Evolutionary conservation across 2,797 vertebrate genomes (phyloP).

Genomic region (Eulemur coronatus): DNA sequence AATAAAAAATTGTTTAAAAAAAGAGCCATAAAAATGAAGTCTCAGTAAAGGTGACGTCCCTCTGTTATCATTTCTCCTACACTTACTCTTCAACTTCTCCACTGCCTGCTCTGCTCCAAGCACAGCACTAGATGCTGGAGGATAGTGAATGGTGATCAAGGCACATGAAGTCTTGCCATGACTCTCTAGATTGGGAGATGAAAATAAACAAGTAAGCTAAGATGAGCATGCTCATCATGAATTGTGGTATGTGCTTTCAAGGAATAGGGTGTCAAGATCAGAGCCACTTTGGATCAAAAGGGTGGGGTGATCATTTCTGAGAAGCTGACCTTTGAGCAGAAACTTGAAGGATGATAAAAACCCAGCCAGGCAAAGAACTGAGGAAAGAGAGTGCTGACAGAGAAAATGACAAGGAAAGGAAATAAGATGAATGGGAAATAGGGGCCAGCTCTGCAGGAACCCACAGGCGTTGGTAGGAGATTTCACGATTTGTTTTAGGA

Average conservation of each 20-base stretch:
- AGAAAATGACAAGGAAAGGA: neutral
- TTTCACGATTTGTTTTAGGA: neutral
- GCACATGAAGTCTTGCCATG: neutral
- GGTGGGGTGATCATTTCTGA: neutral
- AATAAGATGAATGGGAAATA: accelerated
- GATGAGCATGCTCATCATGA: neutral
- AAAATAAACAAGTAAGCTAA: neutral
- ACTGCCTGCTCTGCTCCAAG: neutral
- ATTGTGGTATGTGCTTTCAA: neutral
- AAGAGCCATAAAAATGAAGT: neutral
- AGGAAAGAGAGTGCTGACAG: neutral
- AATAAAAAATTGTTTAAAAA: neutral
- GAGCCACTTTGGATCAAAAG: neutral
- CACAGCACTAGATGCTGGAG: too few relatives aligned
- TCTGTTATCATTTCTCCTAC: neutral
- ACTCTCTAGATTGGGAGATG: neutral
- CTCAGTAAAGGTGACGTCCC: neutral
- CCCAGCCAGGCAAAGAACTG: neutral
- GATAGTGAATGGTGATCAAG: neutral
- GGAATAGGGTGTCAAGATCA: neutral
- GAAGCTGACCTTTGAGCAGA: neutral
- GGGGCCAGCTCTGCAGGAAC: neutral
- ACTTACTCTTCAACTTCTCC: neutral
- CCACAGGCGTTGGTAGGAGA: neutral
- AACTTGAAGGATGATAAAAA: neutral